A percentile compares a stretch with the other conserved stretches of the same genome.
Evolutionary conservation across 2,888 invertebrate species (phyloP).

Genomic region (Bugula neritina): DNA sequence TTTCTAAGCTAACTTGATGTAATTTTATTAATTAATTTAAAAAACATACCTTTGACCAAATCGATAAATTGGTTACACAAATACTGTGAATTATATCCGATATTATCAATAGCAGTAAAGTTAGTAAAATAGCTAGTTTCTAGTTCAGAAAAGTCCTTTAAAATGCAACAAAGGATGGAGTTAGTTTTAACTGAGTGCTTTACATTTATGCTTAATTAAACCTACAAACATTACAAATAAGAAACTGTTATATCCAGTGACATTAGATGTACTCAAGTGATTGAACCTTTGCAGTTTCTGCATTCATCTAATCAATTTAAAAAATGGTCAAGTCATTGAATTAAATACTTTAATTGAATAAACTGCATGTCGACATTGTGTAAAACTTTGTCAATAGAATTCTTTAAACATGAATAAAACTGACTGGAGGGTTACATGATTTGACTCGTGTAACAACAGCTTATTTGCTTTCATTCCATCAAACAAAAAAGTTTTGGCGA

Average conservation of each 20-base stretch:
- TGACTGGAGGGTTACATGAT: not conserved
- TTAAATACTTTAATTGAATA: not conserved
- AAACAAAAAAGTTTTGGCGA: not conserved
- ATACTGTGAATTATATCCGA: too few species aligned
- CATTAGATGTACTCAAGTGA: not conserved
- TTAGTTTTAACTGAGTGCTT: not conserved
- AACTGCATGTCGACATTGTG: not conserved
- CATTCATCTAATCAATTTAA: not conserved
- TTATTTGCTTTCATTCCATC: not conserved
- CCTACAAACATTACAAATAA: not conserved
- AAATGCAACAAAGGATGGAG: not conserved
- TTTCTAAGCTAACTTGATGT: too few species aligned
- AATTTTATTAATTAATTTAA: too few species aligned
- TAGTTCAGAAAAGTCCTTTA: not conserved
- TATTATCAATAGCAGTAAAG: not conserved
- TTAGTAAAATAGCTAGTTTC: not conserved
- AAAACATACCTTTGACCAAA: too few species aligned
- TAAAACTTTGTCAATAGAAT: not conserved
- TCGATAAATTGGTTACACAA: too few species aligned
- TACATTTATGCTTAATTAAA: not conserved
- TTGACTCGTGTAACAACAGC: not conserved
- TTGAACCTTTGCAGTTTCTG: not conserved
- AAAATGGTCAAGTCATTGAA: not conserved
- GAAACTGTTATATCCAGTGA: not conserved
- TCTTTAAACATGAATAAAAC: not conserved